Evolutionary conservation across 1,140 invertebrate genomes (phyloP).

Genomic region (Macrostomum lignano): DNA sequence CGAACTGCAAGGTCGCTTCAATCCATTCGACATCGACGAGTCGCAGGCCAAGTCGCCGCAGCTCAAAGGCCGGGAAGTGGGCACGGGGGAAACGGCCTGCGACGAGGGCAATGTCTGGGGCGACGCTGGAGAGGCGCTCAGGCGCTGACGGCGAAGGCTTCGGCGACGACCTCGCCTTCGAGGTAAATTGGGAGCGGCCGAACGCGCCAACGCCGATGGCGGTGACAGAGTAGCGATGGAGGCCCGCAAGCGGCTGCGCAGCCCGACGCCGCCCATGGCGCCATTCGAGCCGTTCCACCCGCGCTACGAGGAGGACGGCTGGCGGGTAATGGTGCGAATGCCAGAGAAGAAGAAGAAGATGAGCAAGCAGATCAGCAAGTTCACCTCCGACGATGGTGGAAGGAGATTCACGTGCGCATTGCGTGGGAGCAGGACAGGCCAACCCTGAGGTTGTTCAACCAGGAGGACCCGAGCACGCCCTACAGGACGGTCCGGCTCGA

Average conservation of each 20-base stretch:
- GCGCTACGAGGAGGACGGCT: conserved; percentile 1
- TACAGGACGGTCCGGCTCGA: conserved; percentile 4
- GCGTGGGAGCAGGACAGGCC: not conserved
- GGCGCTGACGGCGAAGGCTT: too few species aligned
- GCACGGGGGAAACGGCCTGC: too few species aligned
- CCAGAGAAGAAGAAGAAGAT: conserved; percentile 4
- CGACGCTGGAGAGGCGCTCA: too few species aligned
- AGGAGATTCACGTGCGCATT: conserved; percentile 1
- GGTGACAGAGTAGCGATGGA: not conserved
- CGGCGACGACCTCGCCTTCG: too few species aligned
- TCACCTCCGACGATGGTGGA: conserved; percentile 3
- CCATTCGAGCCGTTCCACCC: conserved; percentile 3
- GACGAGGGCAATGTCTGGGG: too few species aligned
- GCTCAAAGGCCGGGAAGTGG: too few species aligned
- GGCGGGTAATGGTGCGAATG: conserved; percentile 1
- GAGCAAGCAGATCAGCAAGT: conserved; percentile 4
- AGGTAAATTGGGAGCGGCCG: too few species aligned
- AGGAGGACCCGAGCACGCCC: conserved; percentile 4
- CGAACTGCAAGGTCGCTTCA: too few species aligned
- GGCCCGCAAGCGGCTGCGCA: not conserved
- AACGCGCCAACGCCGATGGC: not conserved
- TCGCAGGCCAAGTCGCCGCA: too few species aligned
- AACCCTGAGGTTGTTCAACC: not conserved
- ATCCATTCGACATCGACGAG: too few species aligned
- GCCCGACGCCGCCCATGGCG: not conserved